phyloP scores from a whole-genome alignment of 2,888 invertebrate genomes.

The Axea sp. region DNA sequence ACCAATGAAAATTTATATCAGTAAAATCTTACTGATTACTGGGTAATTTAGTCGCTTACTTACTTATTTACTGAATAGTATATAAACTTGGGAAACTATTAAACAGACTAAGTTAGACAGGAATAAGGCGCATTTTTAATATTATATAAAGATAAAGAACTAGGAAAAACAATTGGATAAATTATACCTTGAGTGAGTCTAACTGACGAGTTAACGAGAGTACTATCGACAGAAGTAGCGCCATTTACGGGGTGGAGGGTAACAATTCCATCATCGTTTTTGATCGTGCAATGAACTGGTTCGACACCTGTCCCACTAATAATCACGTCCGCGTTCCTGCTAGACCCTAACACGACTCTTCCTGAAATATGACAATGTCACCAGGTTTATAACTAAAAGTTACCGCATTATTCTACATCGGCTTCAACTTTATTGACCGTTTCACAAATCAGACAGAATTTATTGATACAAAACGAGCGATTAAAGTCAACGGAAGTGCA shows the following conservation, averaged over 20 bases:
- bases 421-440: background rate
- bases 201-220: conserved; percentile 85
- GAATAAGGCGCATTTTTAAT: too few species aligned
- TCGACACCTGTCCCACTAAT: conserved; percentile 93
- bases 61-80: too few species aligned
- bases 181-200: conserved; percentile 90
- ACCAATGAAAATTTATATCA: too few species aligned
- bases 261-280: conserved; percentile 90
- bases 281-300: conserved; percentile 91
- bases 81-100: too few species aligned
- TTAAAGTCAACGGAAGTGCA: conserved; percentile 26
- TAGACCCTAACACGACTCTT: conserved; percentile 89
- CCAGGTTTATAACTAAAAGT: background rate
- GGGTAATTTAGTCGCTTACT: too few species aligned
- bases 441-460: conserved; percentile 15
- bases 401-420: background rate
- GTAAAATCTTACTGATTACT: too few species aligned
- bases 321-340: conserved; percentile 89
- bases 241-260: conserved; percentile 90
- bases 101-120: too few species aligned
- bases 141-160: too few species aligned
- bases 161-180: too few species aligned
- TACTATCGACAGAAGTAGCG: conserved; percentile 87
- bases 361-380: conserved; percentile 81
- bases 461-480: conserved; percentile 6